Conservation (phyloP, 2,113 vertebrate species). For the Taxidea taxus region DNA sequence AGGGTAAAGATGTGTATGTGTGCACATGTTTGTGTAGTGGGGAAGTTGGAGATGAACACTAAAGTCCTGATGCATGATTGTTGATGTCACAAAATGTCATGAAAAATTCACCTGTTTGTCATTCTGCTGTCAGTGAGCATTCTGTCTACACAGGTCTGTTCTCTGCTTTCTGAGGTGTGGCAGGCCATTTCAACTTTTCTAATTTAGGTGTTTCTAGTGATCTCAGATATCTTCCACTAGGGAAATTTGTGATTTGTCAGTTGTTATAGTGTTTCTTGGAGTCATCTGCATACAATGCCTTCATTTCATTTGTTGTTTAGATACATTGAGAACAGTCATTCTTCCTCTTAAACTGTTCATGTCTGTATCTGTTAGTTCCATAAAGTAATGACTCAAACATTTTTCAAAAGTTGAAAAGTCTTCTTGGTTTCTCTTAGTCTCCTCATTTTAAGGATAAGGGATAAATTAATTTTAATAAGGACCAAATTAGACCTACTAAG, state of each 20-base stretch:
- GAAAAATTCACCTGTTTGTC: not conserved
- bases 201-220: not conserved
- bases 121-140: not conserved
- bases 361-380: not conserved
- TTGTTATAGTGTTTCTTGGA: not conserved
- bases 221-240: not conserved
- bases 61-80: not conserved
- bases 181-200: not conserved
- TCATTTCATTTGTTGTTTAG: not conserved
- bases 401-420: not conserved
- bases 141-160: not conserved
- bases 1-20: not conserved
- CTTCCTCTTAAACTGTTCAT: not conserved
- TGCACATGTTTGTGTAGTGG: not conserved
- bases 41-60: not conserved
- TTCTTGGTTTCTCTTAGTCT: not conserved
- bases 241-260: not conserved
- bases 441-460: not conserved
- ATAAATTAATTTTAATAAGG: not conserved
- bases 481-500: not conserved
- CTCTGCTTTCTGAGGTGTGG: not conserved
- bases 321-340: not conserved
- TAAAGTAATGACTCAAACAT: not conserved
- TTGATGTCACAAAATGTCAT: not conserved
- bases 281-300: not conserved